Percentiles rank a stretch among this genome's conserved stretches.
Conservation (phyloP, 2,797 vertebrate genomes). For the Channa striata region DNA sequence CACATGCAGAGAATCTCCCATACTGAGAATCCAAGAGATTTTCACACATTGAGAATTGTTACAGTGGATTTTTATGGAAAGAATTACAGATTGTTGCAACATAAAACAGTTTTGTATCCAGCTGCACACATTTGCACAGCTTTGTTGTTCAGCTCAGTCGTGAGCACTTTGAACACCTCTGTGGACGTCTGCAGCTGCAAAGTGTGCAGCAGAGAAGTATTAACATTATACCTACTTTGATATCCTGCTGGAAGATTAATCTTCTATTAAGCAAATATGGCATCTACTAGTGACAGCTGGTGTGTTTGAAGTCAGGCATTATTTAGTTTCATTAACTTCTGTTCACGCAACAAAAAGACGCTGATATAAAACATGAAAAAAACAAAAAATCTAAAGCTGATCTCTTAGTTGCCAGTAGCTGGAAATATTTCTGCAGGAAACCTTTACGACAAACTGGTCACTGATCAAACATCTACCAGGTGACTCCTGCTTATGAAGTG, state of each 20-base stretch:
- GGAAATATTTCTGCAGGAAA: no score
- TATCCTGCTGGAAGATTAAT: constrained; percentile 18
- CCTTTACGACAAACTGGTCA: no score
- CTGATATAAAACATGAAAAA: neutral
- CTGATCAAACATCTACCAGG: no score
- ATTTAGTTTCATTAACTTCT: neutral
- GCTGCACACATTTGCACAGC: neutral
- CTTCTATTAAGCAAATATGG: neutral
- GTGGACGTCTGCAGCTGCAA: constrained; percentile 1
- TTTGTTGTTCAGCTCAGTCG: constrained; percentile 11
- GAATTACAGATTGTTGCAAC: constrained; percentile 13
- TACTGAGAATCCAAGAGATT: constrained; percentile 42
- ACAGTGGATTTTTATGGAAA: constrained; percentile 11
- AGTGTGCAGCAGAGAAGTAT: neutral
- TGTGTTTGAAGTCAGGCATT: neutral
- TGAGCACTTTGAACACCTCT: neutral
- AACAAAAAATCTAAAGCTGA: neutral
- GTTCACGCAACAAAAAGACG: neutral
- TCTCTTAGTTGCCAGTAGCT: neutral
- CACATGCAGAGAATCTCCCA: constrained; percentile 35
- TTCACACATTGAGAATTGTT: constrained; percentile 32
- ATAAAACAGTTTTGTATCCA: neutral
- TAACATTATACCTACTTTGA: constrained; percentile 6
- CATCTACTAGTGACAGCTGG: no score
- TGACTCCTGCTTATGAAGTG: no score